These are phyloP conservation scores for Lethrus apterus DNA, from an alignment of 1,140 invertebrate genomes.

Conservation along the genomic window DNA sequence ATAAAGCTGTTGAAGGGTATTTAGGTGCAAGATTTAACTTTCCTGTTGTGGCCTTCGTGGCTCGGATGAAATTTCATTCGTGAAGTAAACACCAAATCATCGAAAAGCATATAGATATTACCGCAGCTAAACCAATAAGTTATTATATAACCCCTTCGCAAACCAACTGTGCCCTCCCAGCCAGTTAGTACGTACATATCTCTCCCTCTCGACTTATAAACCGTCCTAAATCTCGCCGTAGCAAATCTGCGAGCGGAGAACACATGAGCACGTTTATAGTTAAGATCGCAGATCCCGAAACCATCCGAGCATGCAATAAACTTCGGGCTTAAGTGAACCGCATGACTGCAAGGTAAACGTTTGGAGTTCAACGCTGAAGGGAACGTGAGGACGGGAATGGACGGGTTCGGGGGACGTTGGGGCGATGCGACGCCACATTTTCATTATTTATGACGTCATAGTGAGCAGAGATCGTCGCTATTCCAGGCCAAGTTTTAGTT, in stretches of 20 bases:
- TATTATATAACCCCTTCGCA: constrained; percentile 22
- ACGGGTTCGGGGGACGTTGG: constrained; percentile 2
- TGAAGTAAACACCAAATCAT: constrained; percentile 25
- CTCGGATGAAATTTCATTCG: too few species aligned
- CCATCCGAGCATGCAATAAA: constrained; percentile 38
- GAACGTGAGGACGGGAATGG: constrained; percentile 7
- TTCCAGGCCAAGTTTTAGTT: constrained; percentile 37
- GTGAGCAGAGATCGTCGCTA: constrained; percentile 36
- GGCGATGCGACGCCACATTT: constrained; percentile 26
- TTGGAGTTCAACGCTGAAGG: constrained; percentile 19
- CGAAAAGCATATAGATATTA: constrained; percentile 27
- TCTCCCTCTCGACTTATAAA: constrained; percentile 29
- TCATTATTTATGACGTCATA: constrained; percentile 42
- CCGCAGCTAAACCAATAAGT: constrained; percentile 28
- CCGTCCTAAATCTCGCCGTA: constrained; percentile 33
- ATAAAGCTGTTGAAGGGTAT: background rate
- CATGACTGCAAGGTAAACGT: constrained; percentile 38
- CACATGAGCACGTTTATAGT: constrained; percentile 35
- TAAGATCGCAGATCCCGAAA: constrained; percentile 34
- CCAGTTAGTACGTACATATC: constrained; percentile 14
- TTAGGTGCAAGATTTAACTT: background rate
- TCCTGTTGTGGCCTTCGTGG: background rate
- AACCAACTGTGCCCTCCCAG: constrained; percentile 9
- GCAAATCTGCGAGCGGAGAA: constrained; percentile 33
- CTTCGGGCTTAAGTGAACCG: constrained; percentile 37